phyloP scores from a whole-genome alignment of 2,888 invertebrate genomes.

The Phoenoteleia sp. region DNA sequence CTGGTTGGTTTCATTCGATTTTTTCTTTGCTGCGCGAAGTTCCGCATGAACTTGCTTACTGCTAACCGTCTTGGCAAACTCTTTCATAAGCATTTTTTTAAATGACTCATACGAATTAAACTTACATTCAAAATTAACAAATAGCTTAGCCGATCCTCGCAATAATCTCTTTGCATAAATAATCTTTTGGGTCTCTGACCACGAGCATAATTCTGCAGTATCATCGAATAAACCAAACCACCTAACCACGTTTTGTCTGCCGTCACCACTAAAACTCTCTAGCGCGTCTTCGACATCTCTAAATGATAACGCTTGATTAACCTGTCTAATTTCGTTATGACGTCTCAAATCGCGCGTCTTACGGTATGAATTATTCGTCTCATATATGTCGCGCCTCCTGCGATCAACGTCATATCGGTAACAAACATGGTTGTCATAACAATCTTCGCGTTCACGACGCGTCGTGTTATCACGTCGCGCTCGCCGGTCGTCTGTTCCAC shows the following conservation, averaged over 20 bases:
- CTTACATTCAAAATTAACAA: constrained; percentile 21
- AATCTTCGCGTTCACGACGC: too few relatives aligned
- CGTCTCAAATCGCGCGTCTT: background rate
- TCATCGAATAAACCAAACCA: constrained; percentile 35
- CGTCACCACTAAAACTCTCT: constrained; percentile 41
- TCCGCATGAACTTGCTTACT: constrained; percentile 17
- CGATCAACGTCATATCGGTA: too few relatives aligned
- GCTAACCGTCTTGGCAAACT: constrained; percentile 28
- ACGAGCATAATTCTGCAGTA: constrained; percentile 29
- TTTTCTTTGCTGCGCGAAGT: constrained; percentile 8
- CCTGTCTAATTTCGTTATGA: background rate
- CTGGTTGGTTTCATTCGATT: constrained; percentile 9
- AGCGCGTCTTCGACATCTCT: constrained; percentile 51
- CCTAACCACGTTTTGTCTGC: constrained; percentile 5
- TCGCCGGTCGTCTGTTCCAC: too few relatives aligned
- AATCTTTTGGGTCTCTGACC: constrained; percentile 21
- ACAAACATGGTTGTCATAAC: too few relatives aligned
- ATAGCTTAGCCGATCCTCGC: constrained; percentile 27
- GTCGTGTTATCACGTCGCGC: too few relatives aligned
- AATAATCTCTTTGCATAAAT: constrained; percentile 33
- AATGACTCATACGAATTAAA: background rate
- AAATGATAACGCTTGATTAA: constrained; percentile 9
- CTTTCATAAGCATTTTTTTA: constrained; percentile 9
- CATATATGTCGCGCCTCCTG: background rate
- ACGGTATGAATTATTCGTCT: background rate